Evolutionary conservation across 2,797 vertebrate genomes (phyloP).

Genomic region (Poeciliopsis presidionis): DNA sequence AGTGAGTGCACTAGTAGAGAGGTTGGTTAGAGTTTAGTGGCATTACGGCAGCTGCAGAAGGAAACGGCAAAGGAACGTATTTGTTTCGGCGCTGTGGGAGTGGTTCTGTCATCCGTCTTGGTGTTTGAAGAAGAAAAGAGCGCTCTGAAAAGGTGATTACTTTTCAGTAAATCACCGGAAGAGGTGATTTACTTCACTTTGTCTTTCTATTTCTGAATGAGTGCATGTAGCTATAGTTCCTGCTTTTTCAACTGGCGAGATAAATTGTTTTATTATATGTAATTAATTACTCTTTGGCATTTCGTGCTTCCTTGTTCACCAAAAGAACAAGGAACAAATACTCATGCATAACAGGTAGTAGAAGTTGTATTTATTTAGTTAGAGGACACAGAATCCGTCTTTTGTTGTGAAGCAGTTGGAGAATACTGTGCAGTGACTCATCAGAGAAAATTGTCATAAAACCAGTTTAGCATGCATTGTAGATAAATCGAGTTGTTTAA

Average conservation of each 20-base stretch:
- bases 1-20: neutral
- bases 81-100: slow-evolving; percentile 10
- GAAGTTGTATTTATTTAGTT: neutral
- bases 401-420: neutral
- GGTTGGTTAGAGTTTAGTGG: rapidly evolving
- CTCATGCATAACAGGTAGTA: neutral
- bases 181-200: neutral
- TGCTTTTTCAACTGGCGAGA: neutral
- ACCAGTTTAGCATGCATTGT: slow-evolving; percentile 27
- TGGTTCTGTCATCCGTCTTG: slow-evolving; percentile 2
- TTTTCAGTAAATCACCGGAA: neutral
- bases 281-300: neutral
- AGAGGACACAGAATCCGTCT: neutral
- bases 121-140: slow-evolving; percentile 3
- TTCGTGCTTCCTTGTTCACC: neutral
- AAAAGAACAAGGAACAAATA: neutral
- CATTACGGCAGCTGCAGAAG: neutral
- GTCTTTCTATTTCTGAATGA: neutral
- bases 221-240: neutral
- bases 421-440: neutral
- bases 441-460: neutral
- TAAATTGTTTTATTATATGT: neutral
- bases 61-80: neutral
- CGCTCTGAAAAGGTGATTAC: slow-evolving; percentile 10
- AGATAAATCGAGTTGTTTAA: neutral